A percentile compares a stretch with the other conserved stretches of the same genome.
phyloP scores from a whole-genome alignment of 2,888 invertebrate species.

The Oligia latruncula region DNA sequence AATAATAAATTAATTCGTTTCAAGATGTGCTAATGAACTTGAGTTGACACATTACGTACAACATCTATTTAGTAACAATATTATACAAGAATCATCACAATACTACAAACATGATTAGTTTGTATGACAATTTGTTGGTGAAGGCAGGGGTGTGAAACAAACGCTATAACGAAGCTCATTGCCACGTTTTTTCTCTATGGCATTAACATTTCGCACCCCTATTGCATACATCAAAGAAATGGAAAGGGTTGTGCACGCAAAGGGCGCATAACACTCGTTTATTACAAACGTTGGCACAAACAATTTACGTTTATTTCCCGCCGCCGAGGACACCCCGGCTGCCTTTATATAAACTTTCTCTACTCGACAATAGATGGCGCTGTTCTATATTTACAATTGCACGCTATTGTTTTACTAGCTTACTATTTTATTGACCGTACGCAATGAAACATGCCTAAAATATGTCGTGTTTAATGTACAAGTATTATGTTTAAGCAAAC shows the following conservation, averaged over 20 bases:
- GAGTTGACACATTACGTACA: conserved; percentile 74
- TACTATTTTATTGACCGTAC: conserved; percentile 76
- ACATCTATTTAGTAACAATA: conserved; percentile 81
- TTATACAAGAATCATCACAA: conserved; percentile 79
- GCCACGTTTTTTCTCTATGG: conserved; percentile 83
- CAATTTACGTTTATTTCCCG: conserved; percentile 83
- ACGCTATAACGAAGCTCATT: conserved; percentile 87
- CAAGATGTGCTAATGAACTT: conserved; percentile 74
- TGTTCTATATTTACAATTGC: conserved; percentile 81
- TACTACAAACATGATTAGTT: conserved; percentile 83
- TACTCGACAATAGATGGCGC: conserved; percentile 87
- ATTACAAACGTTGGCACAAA: conserved; percentile 89
- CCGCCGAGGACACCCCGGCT: conserved; percentile 63
- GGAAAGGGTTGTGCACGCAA: conserved; percentile 85
- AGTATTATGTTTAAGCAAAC: conserved; percentile 64
- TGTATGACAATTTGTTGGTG: conserved; percentile 83
- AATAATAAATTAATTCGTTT: conserved; percentile 86
- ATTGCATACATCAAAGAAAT: conserved; percentile 88
- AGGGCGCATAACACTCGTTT: conserved; percentile 87
- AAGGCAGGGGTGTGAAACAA: conserved; percentile 83
- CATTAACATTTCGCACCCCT: conserved; percentile 88
- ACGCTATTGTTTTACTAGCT: conserved; percentile 74
- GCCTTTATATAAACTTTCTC: conserved; percentile 73
- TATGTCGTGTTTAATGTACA: conserved; percentile 57
- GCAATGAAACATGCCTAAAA: conserved; percentile 76